Evolutionary conservation across 1,140 invertebrate genomes (phyloP).

Genomic region (Heliothis subflexa): DNA sequence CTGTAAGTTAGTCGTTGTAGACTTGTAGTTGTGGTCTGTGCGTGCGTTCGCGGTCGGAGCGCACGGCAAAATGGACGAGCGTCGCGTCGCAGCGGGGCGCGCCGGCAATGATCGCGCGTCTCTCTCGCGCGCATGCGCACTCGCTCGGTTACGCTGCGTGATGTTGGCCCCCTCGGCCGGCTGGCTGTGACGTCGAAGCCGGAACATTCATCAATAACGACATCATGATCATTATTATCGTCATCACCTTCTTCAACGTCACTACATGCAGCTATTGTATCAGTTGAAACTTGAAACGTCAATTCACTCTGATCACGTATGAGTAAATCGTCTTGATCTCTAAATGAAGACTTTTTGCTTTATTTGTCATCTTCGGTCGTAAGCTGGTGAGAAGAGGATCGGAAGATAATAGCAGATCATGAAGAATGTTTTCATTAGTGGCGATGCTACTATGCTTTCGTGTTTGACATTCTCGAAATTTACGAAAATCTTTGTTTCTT

Average conservation of each 20-base stretch:
- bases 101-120: not conserved
- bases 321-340: slow-evolving; percentile 11
- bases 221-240: slow-evolving; percentile 14
- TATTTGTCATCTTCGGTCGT: slow-evolving; percentile 25
- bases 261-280: slow-evolving; percentile 10
- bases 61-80: not conserved
- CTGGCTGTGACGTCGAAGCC: too few species aligned
- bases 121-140: too few species aligned
- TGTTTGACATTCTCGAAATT: slow-evolving; percentile 1
- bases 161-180: not conserved
- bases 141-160: not conserved
- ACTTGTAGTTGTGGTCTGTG: too few species aligned
- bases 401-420: slow-evolving; percentile 24
- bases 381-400: slow-evolving; percentile 24
- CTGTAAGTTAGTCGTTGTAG: too few species aligned
- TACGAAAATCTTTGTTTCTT: too few species aligned
- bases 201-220: not conserved
- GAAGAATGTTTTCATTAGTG: slow-evolving; percentile 23
- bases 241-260: slow-evolving; percentile 13
- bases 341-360: slow-evolving; percentile 26
- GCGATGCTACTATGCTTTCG: slow-evolving; percentile 22
- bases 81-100: not conserved
- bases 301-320: slow-evolving; percentile 18
- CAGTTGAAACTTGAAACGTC: slow-evolving; percentile 6
- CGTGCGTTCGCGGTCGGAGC: not conserved